phyloP scores from a whole-genome alignment of 2,113 vertebrate species.

The Phalacrocorax pelagicus region DNA sequence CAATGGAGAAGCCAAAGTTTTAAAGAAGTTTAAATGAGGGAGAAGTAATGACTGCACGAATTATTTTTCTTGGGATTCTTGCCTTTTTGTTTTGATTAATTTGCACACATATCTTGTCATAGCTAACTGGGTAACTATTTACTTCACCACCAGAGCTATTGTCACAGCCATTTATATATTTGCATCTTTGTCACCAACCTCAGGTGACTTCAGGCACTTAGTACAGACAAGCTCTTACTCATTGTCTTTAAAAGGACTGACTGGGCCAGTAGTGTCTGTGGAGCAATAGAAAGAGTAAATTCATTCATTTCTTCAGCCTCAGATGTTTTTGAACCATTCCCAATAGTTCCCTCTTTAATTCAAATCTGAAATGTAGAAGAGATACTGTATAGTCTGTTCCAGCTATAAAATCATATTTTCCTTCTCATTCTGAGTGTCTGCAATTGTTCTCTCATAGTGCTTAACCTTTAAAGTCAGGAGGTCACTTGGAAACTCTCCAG shows the following conservation, averaged over 20 bases:
- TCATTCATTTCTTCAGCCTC: constrained; percentile 1
- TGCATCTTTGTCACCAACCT: neutral
- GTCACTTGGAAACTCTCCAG: constrained; percentile 68
- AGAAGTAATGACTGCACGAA: neutral
- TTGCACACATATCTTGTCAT: neutral
- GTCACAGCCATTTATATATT: neutral
- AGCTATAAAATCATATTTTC: constrained; percentile 60
- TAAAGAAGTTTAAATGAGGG: neutral
- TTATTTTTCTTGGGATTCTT: neutral
- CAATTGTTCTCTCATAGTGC: constrained; percentile 26
- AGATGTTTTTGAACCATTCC: neutral
- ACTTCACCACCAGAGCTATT: neutral
- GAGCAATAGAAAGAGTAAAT: constrained; percentile 4
- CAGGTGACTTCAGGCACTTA: neutral
- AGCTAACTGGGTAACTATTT: neutral
- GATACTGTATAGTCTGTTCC: constrained; percentile 41
- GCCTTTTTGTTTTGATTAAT: neutral
- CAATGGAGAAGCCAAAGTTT: neutral
- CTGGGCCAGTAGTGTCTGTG: neutral
- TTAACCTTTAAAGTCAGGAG: constrained; percentile 55
- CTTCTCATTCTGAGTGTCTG: constrained; percentile 39
- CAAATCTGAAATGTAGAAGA: constrained; percentile 56
- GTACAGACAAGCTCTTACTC: neutral
- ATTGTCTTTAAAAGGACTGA: neutral
- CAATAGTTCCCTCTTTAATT: constrained; percentile 28